Conservation (phyloP, 2,113 vertebrate species). For the Passer montanus region DNA sequence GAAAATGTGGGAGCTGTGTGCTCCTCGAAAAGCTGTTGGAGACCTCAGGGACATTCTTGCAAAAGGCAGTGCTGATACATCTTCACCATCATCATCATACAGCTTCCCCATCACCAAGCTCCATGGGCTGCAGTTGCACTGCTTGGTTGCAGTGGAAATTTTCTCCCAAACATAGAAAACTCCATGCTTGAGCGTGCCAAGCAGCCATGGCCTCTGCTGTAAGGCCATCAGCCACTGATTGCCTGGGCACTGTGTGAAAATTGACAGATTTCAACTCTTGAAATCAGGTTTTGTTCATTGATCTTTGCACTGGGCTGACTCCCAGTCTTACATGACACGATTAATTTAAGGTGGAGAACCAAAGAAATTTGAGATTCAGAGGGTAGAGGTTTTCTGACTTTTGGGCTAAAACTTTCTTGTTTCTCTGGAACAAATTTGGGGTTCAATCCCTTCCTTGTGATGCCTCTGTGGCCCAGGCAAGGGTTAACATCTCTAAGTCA, state of each 20-base stretch:
- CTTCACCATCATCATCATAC: too few species aligned
- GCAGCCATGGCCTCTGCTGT: not conserved
- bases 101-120: not conserved
- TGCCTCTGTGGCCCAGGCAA: not conserved
- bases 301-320: not conserved
- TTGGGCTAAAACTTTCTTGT: not conserved
- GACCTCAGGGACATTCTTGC: not conserved
- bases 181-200: not conserved
- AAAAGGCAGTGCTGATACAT: not conserved
- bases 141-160: not conserved
- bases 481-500: constrained; percentile 69
- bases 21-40: not conserved
- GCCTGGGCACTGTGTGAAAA: not conserved
- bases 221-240: not conserved
- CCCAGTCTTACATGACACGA: not conserved
- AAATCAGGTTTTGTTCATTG: not conserved
- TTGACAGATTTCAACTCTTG: not conserved
- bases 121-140: not conserved
- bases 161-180: not conserved
- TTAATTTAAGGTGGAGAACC: not conserved
- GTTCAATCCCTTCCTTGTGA: not conserved
- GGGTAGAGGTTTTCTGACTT: not conserved
- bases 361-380: not conserved
- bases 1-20: not conserved
- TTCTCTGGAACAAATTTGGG: not conserved